These are phyloP conservation scores for Takifugu bimaculatus DNA, from an alignment of 2,113 vertebrate species.

Conservation along the genomic window DNA sequence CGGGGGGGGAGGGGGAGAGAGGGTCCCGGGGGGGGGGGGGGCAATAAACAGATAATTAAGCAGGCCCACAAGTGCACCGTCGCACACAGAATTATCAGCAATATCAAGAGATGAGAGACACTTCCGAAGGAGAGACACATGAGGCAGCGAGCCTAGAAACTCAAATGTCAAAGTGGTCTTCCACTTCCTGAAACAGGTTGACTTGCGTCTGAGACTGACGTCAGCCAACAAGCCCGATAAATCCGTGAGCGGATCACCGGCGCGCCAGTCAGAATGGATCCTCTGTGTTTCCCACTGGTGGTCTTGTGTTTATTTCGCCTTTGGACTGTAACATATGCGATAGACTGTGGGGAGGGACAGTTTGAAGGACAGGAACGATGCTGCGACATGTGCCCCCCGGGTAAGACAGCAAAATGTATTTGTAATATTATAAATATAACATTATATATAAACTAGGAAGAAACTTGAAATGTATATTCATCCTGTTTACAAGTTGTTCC, in stretches of 20 bases:
- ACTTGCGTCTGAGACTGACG: slow-evolving; percentile 20
- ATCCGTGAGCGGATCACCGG: background rate
- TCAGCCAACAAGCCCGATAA: slow-evolving; percentile 44
- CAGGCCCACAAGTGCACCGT: too few relatives aligned
- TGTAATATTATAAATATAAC: background rate
- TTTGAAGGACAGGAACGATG: background rate
- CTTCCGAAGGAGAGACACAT: too few relatives aligned
- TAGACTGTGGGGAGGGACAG: slow-evolving; percentile 30
- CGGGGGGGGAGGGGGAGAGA: too few relatives aligned
- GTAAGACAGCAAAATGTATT: slow-evolving; percentile 47
- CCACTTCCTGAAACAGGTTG: slow-evolving; percentile 48
- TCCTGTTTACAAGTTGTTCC: too few relatives aligned
- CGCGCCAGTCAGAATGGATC: slow-evolving; percentile 43
- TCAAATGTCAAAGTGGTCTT: slow-evolving; percentile 15
- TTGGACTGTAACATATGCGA: slow-evolving; percentile 11
- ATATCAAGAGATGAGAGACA: too few relatives aligned
- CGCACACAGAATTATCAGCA: too few relatives aligned
- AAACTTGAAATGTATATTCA: too few relatives aligned
- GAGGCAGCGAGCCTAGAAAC: too few relatives aligned
- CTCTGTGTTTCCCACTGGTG: background rate
- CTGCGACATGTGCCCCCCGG: slow-evolving; percentile 61
- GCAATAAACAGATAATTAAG: too few relatives aligned
- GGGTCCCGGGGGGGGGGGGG: too few relatives aligned
- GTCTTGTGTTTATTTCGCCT: background rate
- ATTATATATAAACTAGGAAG: too few relatives aligned